Conservation (phyloP, 2,797 vertebrate species). For the Mus caroli region DNA sequence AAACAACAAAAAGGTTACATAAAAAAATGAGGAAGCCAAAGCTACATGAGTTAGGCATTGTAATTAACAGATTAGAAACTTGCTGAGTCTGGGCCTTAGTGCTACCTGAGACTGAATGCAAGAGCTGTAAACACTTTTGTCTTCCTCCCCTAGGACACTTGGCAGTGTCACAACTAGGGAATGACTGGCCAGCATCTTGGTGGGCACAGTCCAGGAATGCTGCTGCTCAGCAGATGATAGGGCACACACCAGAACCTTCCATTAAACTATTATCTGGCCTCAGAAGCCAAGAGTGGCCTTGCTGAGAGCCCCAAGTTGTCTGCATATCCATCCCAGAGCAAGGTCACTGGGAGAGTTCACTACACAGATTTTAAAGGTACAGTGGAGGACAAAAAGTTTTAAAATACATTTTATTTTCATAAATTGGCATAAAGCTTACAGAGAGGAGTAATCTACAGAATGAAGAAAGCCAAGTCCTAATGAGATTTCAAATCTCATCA, state of each 20-base stretch:
- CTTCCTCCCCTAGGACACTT: background rate
- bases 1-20: background rate
- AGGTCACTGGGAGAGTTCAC: background rate
- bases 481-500: slow-evolving; percentile 27
- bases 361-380: slow-evolving; percentile 29
- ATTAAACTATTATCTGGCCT: background rate
- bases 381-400: background rate
- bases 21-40: background rate
- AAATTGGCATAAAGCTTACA: background rate
- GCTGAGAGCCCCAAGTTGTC: background rate
- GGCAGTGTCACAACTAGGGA: background rate
- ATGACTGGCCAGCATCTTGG: background rate
- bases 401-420: background rate
- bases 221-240: background rate
- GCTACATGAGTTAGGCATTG: background rate
- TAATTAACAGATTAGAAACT: background rate
- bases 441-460: background rate
- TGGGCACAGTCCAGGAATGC: background rate
- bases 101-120: background rate
- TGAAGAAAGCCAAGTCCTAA: slow-evolving; percentile 7
- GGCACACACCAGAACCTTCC: background rate
- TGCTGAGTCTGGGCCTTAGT: background rate
- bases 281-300: background rate
- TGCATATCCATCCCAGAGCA: background rate
- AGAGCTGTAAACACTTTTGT: background rate